Base-by-base conservation (phyloP, 2,888 invertebrate species). In the Carterocephalus palaemon region DNA sequence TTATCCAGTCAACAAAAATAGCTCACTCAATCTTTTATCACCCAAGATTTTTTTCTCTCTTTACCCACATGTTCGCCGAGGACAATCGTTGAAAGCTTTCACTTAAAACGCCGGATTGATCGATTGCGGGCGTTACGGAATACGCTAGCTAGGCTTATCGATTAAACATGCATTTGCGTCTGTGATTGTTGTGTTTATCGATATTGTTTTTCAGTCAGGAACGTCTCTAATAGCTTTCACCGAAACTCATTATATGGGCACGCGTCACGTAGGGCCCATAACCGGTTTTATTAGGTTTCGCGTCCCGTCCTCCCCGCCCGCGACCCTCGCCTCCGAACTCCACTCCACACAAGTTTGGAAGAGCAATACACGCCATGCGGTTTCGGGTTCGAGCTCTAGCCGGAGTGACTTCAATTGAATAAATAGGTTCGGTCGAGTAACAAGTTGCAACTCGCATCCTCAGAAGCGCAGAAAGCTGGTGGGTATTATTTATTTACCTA, bases 211-310 rank as follows among this genome's bases (percentile, higher is more conserved):
- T n/a, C n/a, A n/a, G n/a, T n/a, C n/a, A n/a, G n/a, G 26, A 33
- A 36, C 53, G 33, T 49, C 50, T 46, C 53, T 47, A 40, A 29
- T 37, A 47, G 76, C 74, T 78, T 82, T 84, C 83, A 77, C 80
- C 78, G 78, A 82, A 83, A 75, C 81, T 83, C 82, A 84, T 85
- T 83, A 81, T 71, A 33, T 56, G 59, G 56, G 72, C 82, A 80
- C 82, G 81, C 83, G 85, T 83, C 80, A 80, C 82, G 79, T 80
- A 75, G 70, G 70, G 67, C 65, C 70, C 70, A 75, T 80, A 83
- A 77, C 82, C 68, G 74, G 80, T 80, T 81, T 82, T 82, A 84
- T 84, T 84, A 80, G 81, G 81, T 81, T 83, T 79, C 78, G 71
- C 74, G 70, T 70, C 69, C 71, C 68, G 67, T 62, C 68, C 71